These are phyloP conservation scores for Lydus trimaculatus DNA, from an alignment of 2,888 invertebrate species.

Conservation along the genomic window DNA sequence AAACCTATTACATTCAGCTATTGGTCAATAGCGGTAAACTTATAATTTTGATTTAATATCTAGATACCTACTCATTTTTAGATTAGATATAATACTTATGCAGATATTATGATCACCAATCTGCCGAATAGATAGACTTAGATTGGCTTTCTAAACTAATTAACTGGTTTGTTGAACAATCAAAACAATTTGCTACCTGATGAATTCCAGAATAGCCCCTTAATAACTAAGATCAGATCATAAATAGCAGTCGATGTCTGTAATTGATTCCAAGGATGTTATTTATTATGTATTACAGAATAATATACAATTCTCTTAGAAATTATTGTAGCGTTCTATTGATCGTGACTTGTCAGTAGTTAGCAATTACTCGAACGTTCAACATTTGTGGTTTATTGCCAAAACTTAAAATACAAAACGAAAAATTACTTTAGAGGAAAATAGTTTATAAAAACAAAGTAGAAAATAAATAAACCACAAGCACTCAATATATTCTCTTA, in stretches of 20 bases:
- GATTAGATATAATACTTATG: constrained; percentile 18
- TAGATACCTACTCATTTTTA: too few relatives aligned
- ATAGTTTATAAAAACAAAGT: neutral
- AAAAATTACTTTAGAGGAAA: neutral
- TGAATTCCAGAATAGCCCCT: constrained; percentile 15
- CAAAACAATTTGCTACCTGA: constrained; percentile 13
- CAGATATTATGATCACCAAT: neutral
- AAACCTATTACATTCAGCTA: constrained; percentile 18
- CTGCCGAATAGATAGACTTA: neutral
- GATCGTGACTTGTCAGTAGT: constrained; percentile 25
- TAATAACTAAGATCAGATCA: constrained; percentile 22
- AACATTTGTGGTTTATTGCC: constrained; percentile 20
- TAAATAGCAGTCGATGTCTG: constrained; percentile 23
- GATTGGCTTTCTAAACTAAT: constrained; percentile 24
- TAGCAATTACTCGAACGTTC: constrained; percentile 23
- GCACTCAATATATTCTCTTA: neutral
- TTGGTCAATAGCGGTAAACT: neutral
- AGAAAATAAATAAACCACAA: neutral
- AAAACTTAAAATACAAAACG: constrained; percentile 13
- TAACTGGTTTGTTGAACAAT: constrained; percentile 17
- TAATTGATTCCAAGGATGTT: constrained; percentile 26
- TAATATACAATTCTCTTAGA: constrained; percentile 17
- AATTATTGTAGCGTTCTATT: constrained; percentile 22
- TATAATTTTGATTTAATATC: constrained; percentile 20
- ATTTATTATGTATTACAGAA: constrained; percentile 26